Evolutionary conservation across 2,797 vertebrate species (phyloP).

Genomic region (Cynodonichthys magdalenae): DNA sequence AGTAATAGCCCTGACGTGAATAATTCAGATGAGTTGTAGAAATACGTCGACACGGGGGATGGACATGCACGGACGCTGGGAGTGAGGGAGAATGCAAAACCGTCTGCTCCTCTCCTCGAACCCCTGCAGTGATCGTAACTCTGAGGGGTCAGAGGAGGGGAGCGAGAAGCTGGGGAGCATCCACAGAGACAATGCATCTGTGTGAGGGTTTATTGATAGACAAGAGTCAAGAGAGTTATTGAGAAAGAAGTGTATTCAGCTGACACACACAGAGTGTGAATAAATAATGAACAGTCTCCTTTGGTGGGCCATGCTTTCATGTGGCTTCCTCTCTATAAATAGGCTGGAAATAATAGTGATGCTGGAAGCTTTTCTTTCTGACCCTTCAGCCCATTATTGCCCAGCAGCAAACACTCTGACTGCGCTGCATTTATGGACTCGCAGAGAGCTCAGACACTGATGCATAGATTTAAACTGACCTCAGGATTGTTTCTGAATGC

Average conservation of each 20-base stretch:
- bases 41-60: conserved; percentile 55
- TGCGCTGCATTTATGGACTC: conserved; percentile 23
- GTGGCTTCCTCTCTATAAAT: conserved; percentile 61
- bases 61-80: conserved; percentile 46
- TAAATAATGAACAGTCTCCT: conserved; percentile 68
- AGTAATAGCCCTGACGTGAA: conserved; percentile 73
- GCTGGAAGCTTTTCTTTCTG: conserved; percentile 41
- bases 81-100: conserved; percentile 56
- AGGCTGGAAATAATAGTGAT: conserved; percentile 43
- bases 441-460: conserved; percentile 18
- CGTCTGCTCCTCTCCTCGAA: conserved; percentile 17
- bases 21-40: conserved; percentile 72
- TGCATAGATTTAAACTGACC: conserved; percentile 32
- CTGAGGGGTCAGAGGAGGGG: conserved; percentile 16
- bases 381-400: conserved; percentile 34
- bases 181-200: conserved; percentile 4
- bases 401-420: conserved; percentile 12
- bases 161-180: conserved; percentile 8
- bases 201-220: conserved; percentile 14
- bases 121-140: conserved; percentile 14
- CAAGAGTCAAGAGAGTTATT: conserved; percentile 28
- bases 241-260: conserved; percentile 42
- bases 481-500: conserved; percentile 13
- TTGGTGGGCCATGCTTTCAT: conserved; percentile 35
- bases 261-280: conserved; percentile 47